These are phyloP conservation scores for Syritta pipiens DNA, from an alignment of 2,888 invertebrate genomes.

Conservation along the genomic window DNA sequence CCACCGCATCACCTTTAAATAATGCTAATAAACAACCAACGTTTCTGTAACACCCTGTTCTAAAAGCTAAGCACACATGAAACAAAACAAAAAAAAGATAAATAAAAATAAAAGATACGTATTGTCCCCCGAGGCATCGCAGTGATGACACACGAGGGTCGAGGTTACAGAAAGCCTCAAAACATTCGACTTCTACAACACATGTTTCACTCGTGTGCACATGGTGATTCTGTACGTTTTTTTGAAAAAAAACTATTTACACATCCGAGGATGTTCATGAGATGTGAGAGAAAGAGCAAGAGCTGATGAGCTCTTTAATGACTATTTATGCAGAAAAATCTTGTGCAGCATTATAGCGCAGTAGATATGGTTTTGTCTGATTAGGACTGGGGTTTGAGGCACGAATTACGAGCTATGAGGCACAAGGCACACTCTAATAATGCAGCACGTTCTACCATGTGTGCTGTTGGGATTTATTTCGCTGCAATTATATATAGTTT, in stretches of 20 bases:
- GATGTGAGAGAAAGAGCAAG: neutral
- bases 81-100: neutral
- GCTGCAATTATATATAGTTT: no score
- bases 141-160: constrained; percentile 14
- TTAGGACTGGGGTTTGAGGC: neutral
- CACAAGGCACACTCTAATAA: no score
- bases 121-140: constrained; percentile 3
- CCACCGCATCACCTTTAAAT: no score
- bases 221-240: constrained; percentile 3
- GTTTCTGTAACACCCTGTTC: constrained; percentile 4
- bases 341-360: neutral
- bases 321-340: constrained; percentile 21
- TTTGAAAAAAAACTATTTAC: constrained; percentile 18
- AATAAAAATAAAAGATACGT: no score
- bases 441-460: no score
- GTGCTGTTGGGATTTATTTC: no score
- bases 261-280: constrained; percentile 3
- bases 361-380: neutral
- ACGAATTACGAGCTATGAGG: no score
- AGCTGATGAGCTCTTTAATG: neutral
- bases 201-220: constrained; percentile 22
- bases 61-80: neutral
- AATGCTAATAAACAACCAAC: no score
- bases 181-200: constrained; percentile 20
- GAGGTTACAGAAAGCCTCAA: constrained; percentile 24